Conservation (phyloP, 1,140 invertebrate species). For the Drosophila equinoxialis region DNA sequence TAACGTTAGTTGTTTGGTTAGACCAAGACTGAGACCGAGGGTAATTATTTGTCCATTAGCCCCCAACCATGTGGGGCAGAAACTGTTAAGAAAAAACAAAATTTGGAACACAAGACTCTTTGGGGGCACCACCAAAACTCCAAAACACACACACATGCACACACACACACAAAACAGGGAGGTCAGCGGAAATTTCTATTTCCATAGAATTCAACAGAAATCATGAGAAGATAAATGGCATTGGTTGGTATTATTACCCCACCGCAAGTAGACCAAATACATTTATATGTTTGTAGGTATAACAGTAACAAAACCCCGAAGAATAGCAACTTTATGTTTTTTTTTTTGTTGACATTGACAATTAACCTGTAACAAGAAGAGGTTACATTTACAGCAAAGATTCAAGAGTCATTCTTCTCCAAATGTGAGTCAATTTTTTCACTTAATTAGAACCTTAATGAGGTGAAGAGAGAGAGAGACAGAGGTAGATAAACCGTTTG, state of each 20-base stretch:
- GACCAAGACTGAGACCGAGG: conserved; percentile 15
- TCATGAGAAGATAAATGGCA: conserved; percentile 22
- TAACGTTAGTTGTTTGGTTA: conserved; percentile 56
- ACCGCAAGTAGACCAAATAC: background rate
- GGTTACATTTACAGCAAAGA: conserved; percentile 9
- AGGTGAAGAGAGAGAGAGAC: no score
- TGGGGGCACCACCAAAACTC: background rate
- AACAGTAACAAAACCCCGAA: conserved; percentile 7
- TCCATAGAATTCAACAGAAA: conserved; percentile 29
- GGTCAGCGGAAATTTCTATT: conserved; percentile 60
- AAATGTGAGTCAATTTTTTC: background rate
- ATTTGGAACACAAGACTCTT: conserved; percentile 65
- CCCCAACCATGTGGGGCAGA: conserved; percentile 23
- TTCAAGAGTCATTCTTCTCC: background rate
- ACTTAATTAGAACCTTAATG: no score
- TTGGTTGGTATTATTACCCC: background rate
- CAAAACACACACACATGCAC: background rate
- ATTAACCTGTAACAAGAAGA: background rate
- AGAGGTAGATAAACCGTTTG: no score
- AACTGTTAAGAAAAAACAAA: conserved; percentile 48
- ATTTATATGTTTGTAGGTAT: background rate
- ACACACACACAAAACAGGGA: conserved; percentile 24
- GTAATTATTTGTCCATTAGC: conserved; percentile 76
- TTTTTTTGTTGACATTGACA: conserved; percentile 3
- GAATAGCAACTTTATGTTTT: background rate